Base-by-base conservation (phyloP, 2,888 invertebrate genomes). In the Acronicta leporina region DNA sequence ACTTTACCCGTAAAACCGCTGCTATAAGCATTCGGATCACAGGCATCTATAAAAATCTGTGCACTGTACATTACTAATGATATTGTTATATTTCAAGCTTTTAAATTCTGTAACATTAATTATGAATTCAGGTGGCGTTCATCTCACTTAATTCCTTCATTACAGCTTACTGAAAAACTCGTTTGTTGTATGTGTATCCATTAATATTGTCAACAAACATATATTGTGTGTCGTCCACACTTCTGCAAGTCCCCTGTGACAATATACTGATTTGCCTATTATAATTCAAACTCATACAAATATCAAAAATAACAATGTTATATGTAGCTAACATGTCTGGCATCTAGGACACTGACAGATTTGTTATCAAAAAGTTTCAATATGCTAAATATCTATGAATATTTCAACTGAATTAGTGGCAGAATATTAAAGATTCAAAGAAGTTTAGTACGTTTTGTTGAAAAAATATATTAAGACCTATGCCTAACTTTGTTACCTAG, bases 91-190 rank as follows among this genome's bases (percentile, higher is more conserved):
- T 5, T 27, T 5, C 6, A 27, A 27, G 27, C 27, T 27, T n/a
- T 7, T 27, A 27, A 27, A 27, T 27, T 4, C 27, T 27, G 20
- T 20, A 20, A 5, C 27, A 27, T 27, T 5, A 5, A 27, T 6
- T 27, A 27, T n/a, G n/a, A n/a, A 27, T 7, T 27, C 27, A 27
- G 27, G 27, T 27, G 27, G 27, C 52, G 55, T 70, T 33, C 27
- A 45, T 63, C 46, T 14, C 35, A 53, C 46, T 56, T 54, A 68
- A 58, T 49, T 15, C 15, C 10, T 35, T 47, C 27, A 40, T 51
- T 63, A 16, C 48, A 48, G n/a, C 16, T 50, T 44, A 56, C 48
- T 55, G 54, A 55, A 49, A 58, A 40, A 54, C 42, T 63, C 2
- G 20, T 20, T 3, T 20, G 20, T 20, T 20, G 20, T 20, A 4